Evolutionary conservation across 2,797 vertebrate species (phyloP).

Genomic region (Microctenopoma stevenorrisi): DNA sequence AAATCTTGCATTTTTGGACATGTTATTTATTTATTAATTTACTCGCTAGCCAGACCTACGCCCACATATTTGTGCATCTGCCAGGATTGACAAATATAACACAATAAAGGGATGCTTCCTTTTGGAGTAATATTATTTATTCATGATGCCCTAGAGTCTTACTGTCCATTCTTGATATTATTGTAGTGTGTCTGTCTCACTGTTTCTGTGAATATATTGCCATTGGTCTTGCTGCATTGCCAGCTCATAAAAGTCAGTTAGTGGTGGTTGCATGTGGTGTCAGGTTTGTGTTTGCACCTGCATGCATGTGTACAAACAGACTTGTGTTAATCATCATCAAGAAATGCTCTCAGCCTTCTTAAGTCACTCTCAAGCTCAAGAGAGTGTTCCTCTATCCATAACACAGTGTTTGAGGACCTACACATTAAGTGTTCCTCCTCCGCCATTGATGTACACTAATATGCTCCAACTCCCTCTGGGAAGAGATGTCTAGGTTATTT

Average conservation of each 20-base stretch:
- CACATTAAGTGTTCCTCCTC: constrained; percentile 36
- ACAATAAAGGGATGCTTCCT: constrained; percentile 67
- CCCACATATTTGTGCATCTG: constrained; percentile 53
- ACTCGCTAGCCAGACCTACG: constrained; percentile 54
- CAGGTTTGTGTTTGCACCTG: constrained; percentile 3
- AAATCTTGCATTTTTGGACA: constrained; percentile 67
- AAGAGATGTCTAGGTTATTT: constrained; percentile 66
- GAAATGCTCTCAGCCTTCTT: constrained; percentile 30
- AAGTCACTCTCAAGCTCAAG: constrained; percentile 33
- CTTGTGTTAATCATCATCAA: constrained; percentile 2
- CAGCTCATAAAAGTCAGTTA: constrained; percentile 37
- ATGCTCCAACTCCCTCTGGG: constrained; percentile 60
- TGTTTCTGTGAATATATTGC: constrained; percentile 63
- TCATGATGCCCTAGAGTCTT: constrained; percentile 80
- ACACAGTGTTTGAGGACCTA: constrained; percentile 20
- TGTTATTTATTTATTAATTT: constrained; percentile 75
- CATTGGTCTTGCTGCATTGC: constrained; percentile 61
- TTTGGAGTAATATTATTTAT: constrained; percentile 78
- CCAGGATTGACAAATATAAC: constrained; percentile 74
- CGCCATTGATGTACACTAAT: constrained; percentile 67
- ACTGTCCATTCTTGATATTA: constrained; percentile 74
- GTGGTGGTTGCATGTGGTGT: constrained; percentile 8
- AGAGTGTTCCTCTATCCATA: constrained; percentile 30
- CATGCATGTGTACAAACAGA: not conserved
- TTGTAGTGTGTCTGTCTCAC: constrained; percentile 76